Base-by-base conservation (phyloP, 1,140 invertebrate species). In the Streblospio benedicti region DNA sequence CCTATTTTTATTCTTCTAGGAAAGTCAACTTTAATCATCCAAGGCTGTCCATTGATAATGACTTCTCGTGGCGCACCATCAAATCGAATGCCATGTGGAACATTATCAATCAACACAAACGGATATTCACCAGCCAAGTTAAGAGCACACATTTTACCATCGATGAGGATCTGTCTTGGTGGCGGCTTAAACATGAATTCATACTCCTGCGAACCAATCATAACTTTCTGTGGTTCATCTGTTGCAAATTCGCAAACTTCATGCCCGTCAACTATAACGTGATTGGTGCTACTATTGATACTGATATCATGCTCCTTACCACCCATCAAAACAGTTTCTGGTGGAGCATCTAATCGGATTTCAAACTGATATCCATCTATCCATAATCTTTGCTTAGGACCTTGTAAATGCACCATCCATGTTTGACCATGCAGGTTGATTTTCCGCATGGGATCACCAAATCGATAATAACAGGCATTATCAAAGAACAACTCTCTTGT, bases 51-150 rank as follows among this genome's bases (percentile, higher is more conserved):
- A 74, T 97, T 89, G 28, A 97, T 85, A 65, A 87, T 92, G 0
- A 99, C 78, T 74, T 97, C 93, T 54, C 91, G 81, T 0, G 91
- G 93, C 0, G 93, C 93, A 23, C 87, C 89, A 33, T 95, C 94
- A 61, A 97, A 87, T 65, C 87, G 83, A 31, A 98, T 87, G 60
- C 85, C 81, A 65, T 79, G 80, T 33, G 70, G 67, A 45, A 79
- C 72, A 44, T 79, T 79, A 65, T 81, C 69, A 60, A 83, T 84
- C 67, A 94, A 86, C 4, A 91, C 85, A 20, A 93, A 82, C 0
- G 90, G 91, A 2, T 85, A 87, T 35, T 88, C 84, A 23, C 86
- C 88, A 65, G 94, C 92, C 66, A 90, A 89, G 44, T 90, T 82
- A 44, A 96, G 87, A 72, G 93, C 89, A 67, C 90, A 81, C 0